phyloP scores from a whole-genome alignment of 2,888 invertebrate species.

The Oscheius sp. region DNA sequence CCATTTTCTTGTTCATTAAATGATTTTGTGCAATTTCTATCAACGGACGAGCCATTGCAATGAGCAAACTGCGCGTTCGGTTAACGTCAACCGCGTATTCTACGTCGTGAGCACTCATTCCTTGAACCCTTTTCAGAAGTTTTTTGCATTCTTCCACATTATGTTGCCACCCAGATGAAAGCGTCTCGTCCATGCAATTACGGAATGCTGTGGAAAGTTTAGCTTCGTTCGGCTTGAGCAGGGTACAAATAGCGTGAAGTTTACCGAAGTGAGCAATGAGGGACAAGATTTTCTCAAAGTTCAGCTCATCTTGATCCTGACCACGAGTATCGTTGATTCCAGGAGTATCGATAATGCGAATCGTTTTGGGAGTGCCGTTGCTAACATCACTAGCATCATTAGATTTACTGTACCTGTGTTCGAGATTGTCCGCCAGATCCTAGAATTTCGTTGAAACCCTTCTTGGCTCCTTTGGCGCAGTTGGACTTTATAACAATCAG shows the following conservation, averaged over 20 bases:
- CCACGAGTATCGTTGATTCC: constrained; percentile 11
- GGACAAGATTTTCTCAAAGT: constrained; percentile 7
- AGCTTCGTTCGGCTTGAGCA: constrained; percentile 2
- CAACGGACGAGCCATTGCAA: constrained; percentile 18
- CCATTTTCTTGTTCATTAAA: constrained; percentile 12
- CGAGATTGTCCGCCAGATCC: too few species aligned
- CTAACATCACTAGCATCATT: too few species aligned
- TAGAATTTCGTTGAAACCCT: too few species aligned
- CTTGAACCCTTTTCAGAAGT: neutral
- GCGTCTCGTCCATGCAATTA: neutral
- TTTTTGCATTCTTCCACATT: too few species aligned
- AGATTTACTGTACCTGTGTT: too few species aligned
- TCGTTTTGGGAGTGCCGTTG: neutral
- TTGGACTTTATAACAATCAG: too few species aligned
- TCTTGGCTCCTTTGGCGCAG: too few species aligned
- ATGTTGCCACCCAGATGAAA: too few species aligned
- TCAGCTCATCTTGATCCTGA: neutral
- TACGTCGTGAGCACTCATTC: constrained; percentile 8
- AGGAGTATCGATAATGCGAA: constrained; percentile 20
- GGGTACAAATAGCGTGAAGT: neutral
- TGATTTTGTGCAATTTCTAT: constrained; percentile 29
- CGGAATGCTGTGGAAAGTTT: neutral
- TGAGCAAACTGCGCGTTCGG: constrained; percentile 1
- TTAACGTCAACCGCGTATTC: constrained; percentile 30
- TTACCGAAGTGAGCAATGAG: neutral